phyloP scores from a whole-genome alignment of 1,140 invertebrate genomes.

The Grapholita molesta region DNA sequence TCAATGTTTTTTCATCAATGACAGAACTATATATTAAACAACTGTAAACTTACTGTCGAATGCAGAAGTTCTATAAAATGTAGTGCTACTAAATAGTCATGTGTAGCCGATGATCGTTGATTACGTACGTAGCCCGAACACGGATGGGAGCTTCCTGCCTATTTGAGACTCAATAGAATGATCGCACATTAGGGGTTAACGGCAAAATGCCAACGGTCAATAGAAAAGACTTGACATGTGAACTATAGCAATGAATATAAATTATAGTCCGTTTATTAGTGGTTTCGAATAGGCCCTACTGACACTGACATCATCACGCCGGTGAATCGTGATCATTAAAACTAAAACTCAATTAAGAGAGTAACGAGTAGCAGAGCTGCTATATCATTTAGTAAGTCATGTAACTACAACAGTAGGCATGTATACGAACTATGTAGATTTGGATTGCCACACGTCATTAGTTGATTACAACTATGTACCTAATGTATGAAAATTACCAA shows the following conservation, averaged over 20 bases:
- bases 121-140: slow-evolving; percentile 7
- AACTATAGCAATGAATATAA: slow-evolving; percentile 58
- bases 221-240: slow-evolving; percentile 52
- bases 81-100: background rate
- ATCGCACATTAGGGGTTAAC: slow-evolving; percentile 52
- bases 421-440: no score
- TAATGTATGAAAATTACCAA: no score
- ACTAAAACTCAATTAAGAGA: background rate
- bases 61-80: no score
- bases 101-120: background rate
- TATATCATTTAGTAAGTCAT: background rate
- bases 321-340: background rate
- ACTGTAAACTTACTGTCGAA: no score
- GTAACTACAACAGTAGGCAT: background rate
- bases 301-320: background rate
- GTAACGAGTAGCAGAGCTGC: background rate
- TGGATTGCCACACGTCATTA: no score
- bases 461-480: no score
- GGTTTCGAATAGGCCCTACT: background rate
- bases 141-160: slow-evolving; percentile 27
- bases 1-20: no score
- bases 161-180: slow-evolving; percentile 60
- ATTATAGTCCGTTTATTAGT: slow-evolving; percentile 29
- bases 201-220: slow-evolving; percentile 55
- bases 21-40: no score